Conservation (phyloP, 2,888 invertebrate genomes). For the Machimus rusticus region DNA sequence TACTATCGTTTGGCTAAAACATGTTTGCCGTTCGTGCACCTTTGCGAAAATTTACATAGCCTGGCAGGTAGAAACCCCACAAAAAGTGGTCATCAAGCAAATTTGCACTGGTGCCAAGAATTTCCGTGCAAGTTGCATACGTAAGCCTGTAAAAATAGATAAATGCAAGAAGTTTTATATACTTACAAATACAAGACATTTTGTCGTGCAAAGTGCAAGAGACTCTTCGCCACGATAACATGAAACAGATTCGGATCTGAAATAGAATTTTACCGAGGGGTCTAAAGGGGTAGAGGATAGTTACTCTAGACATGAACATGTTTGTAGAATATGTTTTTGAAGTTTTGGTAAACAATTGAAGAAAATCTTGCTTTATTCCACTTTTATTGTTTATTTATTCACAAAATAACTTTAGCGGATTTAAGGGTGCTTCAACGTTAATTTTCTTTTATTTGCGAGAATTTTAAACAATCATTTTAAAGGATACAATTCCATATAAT, state of each 20-base stretch:
- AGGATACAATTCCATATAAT: background rate
- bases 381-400: background rate
- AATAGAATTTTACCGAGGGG: background rate
- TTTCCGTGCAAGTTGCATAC: background rate
- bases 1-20: background rate
- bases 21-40: background rate
- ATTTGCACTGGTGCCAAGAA: constrained; percentile 6
- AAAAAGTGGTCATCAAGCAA: constrained; percentile 4
- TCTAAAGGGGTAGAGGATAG: background rate
- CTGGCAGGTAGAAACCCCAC: background rate
- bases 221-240: background rate
- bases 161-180: background rate
- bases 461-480: background rate
- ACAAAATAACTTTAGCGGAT: background rate
- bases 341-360: background rate
- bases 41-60: background rate
- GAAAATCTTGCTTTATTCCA: background rate
- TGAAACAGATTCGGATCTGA: background rate
- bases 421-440: background rate
- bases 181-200: background rate
- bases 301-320: background rate
- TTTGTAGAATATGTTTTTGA: background rate
- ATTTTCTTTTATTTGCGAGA: background rate
- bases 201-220: background rate
- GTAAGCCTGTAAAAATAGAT: background rate